Percentiles rank a stretch among this genome's conserved stretches.
Evolutionary conservation across 2,113 vertebrate species (phyloP).

Genomic region (Oxygymnocypris stewartii): DNA sequence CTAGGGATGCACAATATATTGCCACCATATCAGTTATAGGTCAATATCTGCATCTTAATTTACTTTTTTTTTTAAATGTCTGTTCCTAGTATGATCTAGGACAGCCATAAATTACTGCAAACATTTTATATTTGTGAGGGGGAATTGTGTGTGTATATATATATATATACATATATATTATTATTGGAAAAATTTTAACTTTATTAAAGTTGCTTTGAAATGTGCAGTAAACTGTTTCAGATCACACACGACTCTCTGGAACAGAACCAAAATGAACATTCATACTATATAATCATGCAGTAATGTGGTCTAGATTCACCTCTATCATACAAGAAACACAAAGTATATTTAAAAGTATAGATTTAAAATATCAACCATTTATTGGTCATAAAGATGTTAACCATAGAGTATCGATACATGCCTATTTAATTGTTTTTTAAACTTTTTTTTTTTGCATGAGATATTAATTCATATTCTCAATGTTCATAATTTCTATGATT

Average conservation of each 20-base stretch:
- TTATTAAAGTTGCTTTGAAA: neutral
- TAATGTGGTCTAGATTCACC: neutral
- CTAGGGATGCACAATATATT: neutral
- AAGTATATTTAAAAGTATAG: neutral
- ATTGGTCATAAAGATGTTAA: neutral
- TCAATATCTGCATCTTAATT: neutral
- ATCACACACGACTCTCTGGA: neutral
- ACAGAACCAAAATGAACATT: neutral
- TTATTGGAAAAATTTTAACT: neutral
- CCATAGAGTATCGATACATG: neutral
- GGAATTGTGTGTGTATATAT: too few relatives aligned
- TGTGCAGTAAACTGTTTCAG: too few relatives aligned
- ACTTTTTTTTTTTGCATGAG: neutral
- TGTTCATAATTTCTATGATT: neutral
- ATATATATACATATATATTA: too few relatives aligned
- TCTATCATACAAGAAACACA: neutral
- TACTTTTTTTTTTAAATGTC: neutral
- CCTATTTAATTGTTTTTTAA: neutral
- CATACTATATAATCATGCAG: neutral
- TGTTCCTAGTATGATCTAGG: neutral
- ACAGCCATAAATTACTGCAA: neutral
- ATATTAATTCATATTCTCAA: neutral
- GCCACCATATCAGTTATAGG: neutral
- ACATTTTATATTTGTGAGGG: too few relatives aligned
- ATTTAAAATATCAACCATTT: neutral